phyloP scores from a whole-genome alignment of 2,113 vertebrate species.

The Crotalus viridis region DNA sequence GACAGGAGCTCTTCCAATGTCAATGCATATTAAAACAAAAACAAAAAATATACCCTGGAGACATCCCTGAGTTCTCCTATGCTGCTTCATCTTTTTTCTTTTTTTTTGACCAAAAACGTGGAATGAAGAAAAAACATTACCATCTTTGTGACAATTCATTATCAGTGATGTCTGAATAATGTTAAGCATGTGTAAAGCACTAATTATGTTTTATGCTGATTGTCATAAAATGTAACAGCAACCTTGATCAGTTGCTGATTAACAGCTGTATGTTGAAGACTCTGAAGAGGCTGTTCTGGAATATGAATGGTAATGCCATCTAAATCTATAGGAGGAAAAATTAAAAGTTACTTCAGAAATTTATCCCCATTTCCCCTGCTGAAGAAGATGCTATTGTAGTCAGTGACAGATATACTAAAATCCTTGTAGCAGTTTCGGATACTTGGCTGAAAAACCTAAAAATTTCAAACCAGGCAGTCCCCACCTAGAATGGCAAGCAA shows the following conservation, averaged over 20 bases:
- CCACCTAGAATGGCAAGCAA: background rate
- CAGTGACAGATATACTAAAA: background rate
- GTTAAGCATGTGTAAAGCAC: background rate
- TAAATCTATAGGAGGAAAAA: background rate
- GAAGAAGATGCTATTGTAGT: background rate
- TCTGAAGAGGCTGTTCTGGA: background rate
- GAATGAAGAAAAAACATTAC: background rate
- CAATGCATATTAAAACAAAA: background rate
- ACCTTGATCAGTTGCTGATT: slow-evolving; percentile 9
- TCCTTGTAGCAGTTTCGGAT: background rate
- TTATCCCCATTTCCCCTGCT: background rate
- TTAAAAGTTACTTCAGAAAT: background rate
- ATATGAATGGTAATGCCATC: background rate
- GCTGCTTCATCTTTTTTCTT: background rate
- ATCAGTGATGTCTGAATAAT: background rate
- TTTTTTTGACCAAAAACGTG: background rate
- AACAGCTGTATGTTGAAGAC: background rate
- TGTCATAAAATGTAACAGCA: slow-evolving; percentile 5
- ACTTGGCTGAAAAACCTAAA: background rate
- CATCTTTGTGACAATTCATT: background rate
- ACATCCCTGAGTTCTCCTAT: background rate
- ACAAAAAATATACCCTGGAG: background rate
- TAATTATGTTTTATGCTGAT: background rate
- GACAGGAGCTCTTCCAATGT: background rate
- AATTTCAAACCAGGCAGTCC: background rate